Evolutionary conservation across 2,797 vertebrate species (phyloP), one percentile per base, ranked within the genome.

Genomic region (Malurus leucopterus): DNA sequence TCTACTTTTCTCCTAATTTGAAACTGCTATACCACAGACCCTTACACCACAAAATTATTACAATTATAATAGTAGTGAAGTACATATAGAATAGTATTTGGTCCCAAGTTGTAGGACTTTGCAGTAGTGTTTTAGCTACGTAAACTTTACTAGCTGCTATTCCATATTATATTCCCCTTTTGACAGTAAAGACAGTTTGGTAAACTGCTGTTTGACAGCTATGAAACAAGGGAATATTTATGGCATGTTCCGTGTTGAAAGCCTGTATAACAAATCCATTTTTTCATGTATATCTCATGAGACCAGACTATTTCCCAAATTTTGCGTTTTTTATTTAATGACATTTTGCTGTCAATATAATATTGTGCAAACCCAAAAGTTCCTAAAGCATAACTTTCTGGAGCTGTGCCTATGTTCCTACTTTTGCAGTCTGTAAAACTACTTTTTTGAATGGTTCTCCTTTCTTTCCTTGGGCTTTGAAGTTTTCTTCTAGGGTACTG

Each of bases 201-300:
- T 88, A 82, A 86, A 80, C 67, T 92, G 36, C 69, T 88, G 11
- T 73, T 88, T 77, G 70, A 81, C 47, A 86, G 51, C 41, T 77
- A 2, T 69, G 55, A 47, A 88, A 72, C 2, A 6, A 74, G 50
- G 50, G 32, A 88, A 30, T 91, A 44, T 86, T 83, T 50, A 20
- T 83, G 62, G 62, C 40, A 5, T 81, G 38, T 86, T 88, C 85
- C 40, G 38, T 23, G 6, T 29, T 88, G 83, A 75, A 94, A 78
- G 23, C 27, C 23, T 24, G 2, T 78, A 11, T 83, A 83, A 85
- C 43, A 88, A 70, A 78, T 80, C n/a, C 84, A 4, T 81, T 76
- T 40, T 76, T 73, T 74, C 5, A 8, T 10, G 2, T 68, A n/a
- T 59, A 75, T 79, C 41, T 82, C 11, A 16, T 29, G 40, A 72